Evolutionary conservation across 1,140 invertebrate genomes (phyloP), one percentile per base, ranked within the genome.

Genomic region (Drosophila parvula): DNA sequence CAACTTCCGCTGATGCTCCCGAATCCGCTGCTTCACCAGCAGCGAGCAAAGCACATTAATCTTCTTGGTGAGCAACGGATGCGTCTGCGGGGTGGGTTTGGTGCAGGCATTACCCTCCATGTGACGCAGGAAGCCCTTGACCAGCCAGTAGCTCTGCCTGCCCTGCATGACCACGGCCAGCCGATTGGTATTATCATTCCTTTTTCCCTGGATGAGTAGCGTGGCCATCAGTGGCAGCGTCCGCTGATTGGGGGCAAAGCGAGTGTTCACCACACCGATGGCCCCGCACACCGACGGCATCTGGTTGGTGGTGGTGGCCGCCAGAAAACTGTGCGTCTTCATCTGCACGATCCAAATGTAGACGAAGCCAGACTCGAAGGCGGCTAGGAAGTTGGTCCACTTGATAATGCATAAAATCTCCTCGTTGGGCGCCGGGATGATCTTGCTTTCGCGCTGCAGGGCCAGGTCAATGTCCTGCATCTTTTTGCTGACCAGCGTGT

Each of bases 391-490:
- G 38, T 91, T 89, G 0, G 80, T 76, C 91, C 91, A 92, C 44
- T 86, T 83, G 12, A 92, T 89, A 12, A 90, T 90, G 62, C 88
- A 91, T 0, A 92, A 59, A 4, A 91, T 91, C 58, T 91, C 85
- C 27, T 83, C 78, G 53, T 88, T 91, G n/a, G 91, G 90, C 1
- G 77, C 36, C 0, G 91, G 91, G 5, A 91, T 91, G 2, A 91
- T 81, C 45, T 91, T 91, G 41, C 84, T 90, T 18, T 91, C 90
- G 11, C 90, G 84, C 41, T 88, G 77, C 47, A 91, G 34, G 1
- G 90, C 90, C 69, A 90, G 40, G 30, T 91, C 90, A 32, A 91
- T 91, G 34, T 91, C 90, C 73, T 91, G 90, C 90, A 91, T 91
- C 43, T 91, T 91, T 28, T 90, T 91, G 59, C 88, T 91, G 4